These are phyloP conservation scores for Chaunax sp. DNA, from an alignment of 2,797 vertebrate species.

Conservation along the genomic window DNA sequence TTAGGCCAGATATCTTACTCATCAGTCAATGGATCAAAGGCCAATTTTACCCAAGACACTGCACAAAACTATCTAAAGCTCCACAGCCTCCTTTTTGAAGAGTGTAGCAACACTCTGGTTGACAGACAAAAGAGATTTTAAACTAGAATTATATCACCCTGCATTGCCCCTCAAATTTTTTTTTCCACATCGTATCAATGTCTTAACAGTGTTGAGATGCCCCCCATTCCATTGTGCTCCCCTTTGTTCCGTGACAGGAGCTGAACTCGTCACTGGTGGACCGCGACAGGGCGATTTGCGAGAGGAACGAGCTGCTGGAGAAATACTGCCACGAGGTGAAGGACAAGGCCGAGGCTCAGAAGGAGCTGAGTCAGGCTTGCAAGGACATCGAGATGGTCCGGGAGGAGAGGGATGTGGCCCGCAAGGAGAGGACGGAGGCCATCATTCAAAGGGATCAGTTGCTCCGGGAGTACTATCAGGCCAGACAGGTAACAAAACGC, in stretches of 20 bases:
- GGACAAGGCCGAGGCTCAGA: slow-evolving; percentile 92
- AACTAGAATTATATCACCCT: slow-evolving; percentile 29
- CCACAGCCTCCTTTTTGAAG: slow-evolving; percentile 33
- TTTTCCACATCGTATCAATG: slow-evolving; percentile 39
- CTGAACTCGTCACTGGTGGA: slow-evolving; percentile 91
- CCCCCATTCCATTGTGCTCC: too few species aligned
- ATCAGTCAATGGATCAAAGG: slow-evolving; percentile 32
- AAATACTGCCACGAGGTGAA: slow-evolving; percentile 94
- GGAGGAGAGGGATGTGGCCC: slow-evolving; percentile 90
- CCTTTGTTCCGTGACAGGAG: slow-evolving; percentile 80
- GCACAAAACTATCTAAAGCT: slow-evolving; percentile 42
- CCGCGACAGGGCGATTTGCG: slow-evolving; percentile 90
- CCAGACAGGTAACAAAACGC: slow-evolving; percentile 85
- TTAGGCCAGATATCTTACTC: background rate
- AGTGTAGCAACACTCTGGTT: slow-evolving; percentile 32
- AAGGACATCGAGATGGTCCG: slow-evolving; percentile 93
- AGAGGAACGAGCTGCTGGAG: slow-evolving; percentile 93
- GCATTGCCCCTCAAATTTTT: slow-evolving; percentile 21
- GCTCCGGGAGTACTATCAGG: slow-evolving; percentile 91
- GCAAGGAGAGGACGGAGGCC: slow-evolving; percentile 90
- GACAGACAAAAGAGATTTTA: slow-evolving; percentile 42
- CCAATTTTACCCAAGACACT: slow-evolving; percentile 13
- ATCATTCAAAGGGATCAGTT: slow-evolving; percentile 93
- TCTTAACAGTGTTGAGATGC: slow-evolving; percentile 34
- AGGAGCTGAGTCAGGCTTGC: slow-evolving; percentile 93